Conservation (phyloP, 2,113 vertebrate species). For the Muscicapa adusta region DNA sequence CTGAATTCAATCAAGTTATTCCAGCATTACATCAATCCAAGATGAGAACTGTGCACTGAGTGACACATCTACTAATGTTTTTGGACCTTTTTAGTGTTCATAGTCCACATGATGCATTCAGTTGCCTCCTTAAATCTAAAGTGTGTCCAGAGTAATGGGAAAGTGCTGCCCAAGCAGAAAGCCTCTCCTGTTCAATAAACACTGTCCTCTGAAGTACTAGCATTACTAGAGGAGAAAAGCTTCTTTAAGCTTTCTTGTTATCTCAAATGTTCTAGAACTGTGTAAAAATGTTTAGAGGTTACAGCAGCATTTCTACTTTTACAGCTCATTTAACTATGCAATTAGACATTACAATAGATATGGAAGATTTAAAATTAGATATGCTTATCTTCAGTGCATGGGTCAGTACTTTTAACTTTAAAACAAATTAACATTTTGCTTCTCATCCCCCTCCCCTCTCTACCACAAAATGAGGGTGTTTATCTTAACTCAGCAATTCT, state of each 20-base stretch:
- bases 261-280: conserved; percentile 66
- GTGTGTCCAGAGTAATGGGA: conserved; percentile 47
- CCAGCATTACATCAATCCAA: not conserved
- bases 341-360: conserved; percentile 75
- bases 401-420: conserved; percentile 70
- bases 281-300: conserved; percentile 67
- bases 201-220: conserved; percentile 59
- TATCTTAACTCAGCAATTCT: conserved; percentile 74
- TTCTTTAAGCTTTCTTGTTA: conserved; percentile 56
- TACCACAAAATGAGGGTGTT: conserved; percentile 46
- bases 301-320: conserved; percentile 53
- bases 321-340: conserved; percentile 75
- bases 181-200: conserved; percentile 68
- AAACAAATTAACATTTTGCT: conserved; percentile 65
- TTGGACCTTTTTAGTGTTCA: conserved; percentile 23
- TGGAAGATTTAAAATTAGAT: conserved; percentile 77
- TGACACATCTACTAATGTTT: conserved; percentile 31
- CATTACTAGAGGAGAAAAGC: conserved; percentile 62
- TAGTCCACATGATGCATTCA: conserved; percentile 21
- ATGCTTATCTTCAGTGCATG: conserved; percentile 65
- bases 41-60: conserved; percentile 12
- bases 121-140: conserved; percentile 61
- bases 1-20: conserved; percentile 52
- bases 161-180: conserved; percentile 73
- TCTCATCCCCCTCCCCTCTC: not conserved